phyloP scores from a whole-genome alignment of 2,888 invertebrate species.

The Brenthis ino region DNA sequence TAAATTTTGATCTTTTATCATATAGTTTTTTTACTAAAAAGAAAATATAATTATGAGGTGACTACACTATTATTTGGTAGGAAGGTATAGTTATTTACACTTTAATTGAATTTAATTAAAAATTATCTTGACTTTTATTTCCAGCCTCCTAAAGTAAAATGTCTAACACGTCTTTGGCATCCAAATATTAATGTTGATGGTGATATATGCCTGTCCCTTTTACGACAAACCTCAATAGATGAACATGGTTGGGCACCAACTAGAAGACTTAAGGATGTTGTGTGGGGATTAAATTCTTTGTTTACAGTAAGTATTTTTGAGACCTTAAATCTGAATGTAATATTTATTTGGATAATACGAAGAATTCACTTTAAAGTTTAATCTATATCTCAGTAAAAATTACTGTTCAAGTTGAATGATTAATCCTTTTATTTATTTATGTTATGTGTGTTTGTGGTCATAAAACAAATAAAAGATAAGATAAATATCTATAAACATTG shows the following conservation, averaged over 20 bases:
- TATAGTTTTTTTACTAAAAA: background rate
- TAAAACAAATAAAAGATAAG: too few relatives aligned
- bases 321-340: background rate
- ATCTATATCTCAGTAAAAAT: too few relatives aligned
- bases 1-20: background rate
- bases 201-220: slow-evolving; percentile 94
- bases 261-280: slow-evolving; percentile 93
- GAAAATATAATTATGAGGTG: too few relatives aligned
- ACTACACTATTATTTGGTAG: too few relatives aligned
- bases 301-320: slow-evolving; percentile 89
- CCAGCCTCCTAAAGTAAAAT: slow-evolving; percentile 95
- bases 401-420: too few relatives aligned
- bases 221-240: slow-evolving; percentile 95
- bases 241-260: slow-evolving; percentile 98
- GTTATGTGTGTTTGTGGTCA: too few relatives aligned
- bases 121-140: slow-evolving; percentile 49
- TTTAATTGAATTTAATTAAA: background rate
- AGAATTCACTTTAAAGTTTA: too few relatives aligned
- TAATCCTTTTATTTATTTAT: too few relatives aligned
- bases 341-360: background rate
- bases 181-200: slow-evolving; percentile 97
- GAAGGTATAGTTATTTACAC: background rate
- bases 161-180: slow-evolving; percentile 96
- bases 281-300: slow-evolving; percentile 96
- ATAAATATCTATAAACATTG: too few relatives aligned